These are phyloP conservation scores for Callosobruchus maculatus DNA, from an alignment of 2,888 invertebrate genomes.

Conservation along the genomic window DNA sequence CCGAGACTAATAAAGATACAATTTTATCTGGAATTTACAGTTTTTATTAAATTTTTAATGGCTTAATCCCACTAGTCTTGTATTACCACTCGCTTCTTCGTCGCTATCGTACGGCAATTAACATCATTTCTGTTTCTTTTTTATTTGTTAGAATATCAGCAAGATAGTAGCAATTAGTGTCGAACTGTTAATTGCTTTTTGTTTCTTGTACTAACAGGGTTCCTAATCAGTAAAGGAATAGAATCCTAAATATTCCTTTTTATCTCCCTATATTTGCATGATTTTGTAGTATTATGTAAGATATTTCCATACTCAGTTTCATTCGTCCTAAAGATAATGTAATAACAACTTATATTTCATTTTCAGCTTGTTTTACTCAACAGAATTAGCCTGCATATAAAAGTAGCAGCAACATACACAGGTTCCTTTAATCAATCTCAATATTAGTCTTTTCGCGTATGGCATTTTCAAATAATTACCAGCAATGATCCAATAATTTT, in stretches of 20 bases:
- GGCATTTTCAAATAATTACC: too few relatives aligned
- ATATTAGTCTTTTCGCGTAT: too few relatives aligned
- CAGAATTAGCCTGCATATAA: too few relatives aligned
- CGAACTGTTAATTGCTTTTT: background rate
- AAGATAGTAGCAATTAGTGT: background rate
- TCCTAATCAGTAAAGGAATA: background rate
- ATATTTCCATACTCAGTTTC: too few relatives aligned
- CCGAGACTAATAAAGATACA: slow-evolving; percentile 1
- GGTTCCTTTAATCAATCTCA: too few relatives aligned
- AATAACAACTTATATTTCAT: too few relatives aligned
- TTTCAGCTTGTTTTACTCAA: too few relatives aligned
- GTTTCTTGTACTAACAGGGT: background rate
- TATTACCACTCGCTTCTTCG: background rate
- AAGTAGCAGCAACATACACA: too few relatives aligned
- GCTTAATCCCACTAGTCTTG: slow-evolving; percentile 1
- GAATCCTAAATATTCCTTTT: background rate
- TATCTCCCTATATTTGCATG: background rate
- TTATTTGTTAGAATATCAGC: background rate
- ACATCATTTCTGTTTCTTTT: background rate
- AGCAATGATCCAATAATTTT: too few relatives aligned
- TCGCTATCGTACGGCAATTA: background rate
- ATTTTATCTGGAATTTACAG: background rate
- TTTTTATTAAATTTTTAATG: slow-evolving; percentile 3
- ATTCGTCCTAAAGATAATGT: too few relatives aligned
- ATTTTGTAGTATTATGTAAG: background rate